Base-by-base conservation (phyloP, 2,113 vertebrate genomes). In the Crocuta crocuta region DNA sequence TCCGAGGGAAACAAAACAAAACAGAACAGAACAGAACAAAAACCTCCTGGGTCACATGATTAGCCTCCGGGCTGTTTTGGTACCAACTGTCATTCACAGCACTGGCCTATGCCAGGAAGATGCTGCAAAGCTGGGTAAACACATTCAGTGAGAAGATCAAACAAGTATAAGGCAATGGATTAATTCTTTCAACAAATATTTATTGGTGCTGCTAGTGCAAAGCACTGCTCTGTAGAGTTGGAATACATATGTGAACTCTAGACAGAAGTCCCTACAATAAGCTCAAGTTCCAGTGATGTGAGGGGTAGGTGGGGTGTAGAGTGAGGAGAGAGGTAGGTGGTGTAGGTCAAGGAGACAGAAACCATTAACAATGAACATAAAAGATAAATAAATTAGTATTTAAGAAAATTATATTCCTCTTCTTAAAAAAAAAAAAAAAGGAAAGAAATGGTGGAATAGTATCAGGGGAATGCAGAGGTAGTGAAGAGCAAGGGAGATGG, bases 321-420 rank as follows among this genome's bases (percentile, higher is more conserved):
- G 48, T 16, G 50, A 7, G 0, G 2, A 9, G 8, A 1, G 63
- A 35, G 26, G 24, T 10, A 7, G 43, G 21, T 0, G 2, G 33
- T 5, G 19, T 0, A 39, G 39, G 39, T 11, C 10, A 23, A 53
- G 68, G 58, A 53, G n/a, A 53, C 9, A 68, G 39, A 39, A 39
- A 10, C 1, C 6, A 12, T 12, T n/a, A 79, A 31, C 50, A 2
- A 26, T 7, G 7, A 1, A 16, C 53, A 10, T n/a, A 3, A 50
- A 5, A 9, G 28, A 28, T 6, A 61, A 28, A 23, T 33, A 35
- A 50, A 7, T 78, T 0, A 16, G 4, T 21, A 4, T 7, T 4
- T 4, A 28, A 71, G 43, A 71, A 53, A 55, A 33, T 6, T 33
- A 17, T 4, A 23, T 9, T 79, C 19, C 50, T 28, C 79, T 71